Conservation (phyloP, 2,888 invertebrate species). For the Timema cristinae region DNA sequence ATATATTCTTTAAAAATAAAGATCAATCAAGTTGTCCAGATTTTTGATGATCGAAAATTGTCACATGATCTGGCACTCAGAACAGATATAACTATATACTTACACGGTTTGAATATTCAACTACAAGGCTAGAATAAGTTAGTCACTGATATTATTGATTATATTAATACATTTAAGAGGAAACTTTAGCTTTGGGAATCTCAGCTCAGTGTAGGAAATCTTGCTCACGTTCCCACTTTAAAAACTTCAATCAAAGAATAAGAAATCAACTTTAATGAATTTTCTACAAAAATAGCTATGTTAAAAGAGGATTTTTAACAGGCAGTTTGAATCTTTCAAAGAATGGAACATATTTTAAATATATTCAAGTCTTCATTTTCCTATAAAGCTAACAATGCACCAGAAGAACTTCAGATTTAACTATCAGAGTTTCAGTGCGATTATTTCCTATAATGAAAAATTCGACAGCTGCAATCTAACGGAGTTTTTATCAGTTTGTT, state of each 20-base stretch:
- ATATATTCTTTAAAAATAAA: slow-evolving; percentile 1
- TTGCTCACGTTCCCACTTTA: neutral
- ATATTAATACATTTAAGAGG: no score
- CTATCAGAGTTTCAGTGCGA: slow-evolving; percentile 1
- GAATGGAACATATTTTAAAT: neutral
- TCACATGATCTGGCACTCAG: neutral
- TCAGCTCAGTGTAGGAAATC: neutral
- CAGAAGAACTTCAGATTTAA: slow-evolving; percentile 7
- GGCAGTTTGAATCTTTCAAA: slow-evolving; percentile 8
- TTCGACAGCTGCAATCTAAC: slow-evolving; percentile 1
- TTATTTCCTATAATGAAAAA: slow-evolving; percentile 12
- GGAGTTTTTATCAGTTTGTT: slow-evolving; percentile 14
- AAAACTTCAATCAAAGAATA: neutral
- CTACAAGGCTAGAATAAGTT: neutral
- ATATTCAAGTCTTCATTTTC: neutral
- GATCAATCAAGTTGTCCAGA: neutral
- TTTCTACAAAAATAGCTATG: neutral
- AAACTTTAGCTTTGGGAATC: no score
- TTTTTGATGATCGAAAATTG: slow-evolving; percentile 9
- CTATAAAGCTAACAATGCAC: slow-evolving; percentile 11
- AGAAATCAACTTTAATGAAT: neutral
- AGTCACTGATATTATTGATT: neutral
- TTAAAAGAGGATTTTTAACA: neutral
- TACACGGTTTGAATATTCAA: slow-evolving; percentile 10
- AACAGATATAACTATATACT: slow-evolving; percentile 6